Conservation (phyloP, 2,113 vertebrate species). For the Hylia prasina region DNA sequence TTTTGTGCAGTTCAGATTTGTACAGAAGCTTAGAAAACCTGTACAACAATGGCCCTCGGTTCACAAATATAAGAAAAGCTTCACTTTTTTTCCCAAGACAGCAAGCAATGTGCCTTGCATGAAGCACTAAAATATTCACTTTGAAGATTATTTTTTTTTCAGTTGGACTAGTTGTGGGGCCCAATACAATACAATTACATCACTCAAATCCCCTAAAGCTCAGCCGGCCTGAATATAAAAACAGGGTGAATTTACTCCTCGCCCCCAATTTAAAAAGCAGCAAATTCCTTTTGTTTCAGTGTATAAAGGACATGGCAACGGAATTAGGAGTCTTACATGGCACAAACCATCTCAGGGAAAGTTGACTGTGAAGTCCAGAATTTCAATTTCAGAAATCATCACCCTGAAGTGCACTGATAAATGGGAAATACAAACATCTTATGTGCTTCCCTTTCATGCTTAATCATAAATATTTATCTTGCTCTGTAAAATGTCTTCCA, state of each 20-base stretch:
- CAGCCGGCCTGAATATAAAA: conserved; percentile 62
- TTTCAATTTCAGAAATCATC: conserved; percentile 1
- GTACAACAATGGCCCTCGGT: neutral
- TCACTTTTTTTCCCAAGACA: conserved; percentile 1
- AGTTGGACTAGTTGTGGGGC: conserved; percentile 40
- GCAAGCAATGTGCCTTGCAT: conserved; percentile 32
- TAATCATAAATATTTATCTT: neutral
- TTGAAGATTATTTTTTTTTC: conserved; percentile 64
- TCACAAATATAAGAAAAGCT: conserved; percentile 38
- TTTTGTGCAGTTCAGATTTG: neutral
- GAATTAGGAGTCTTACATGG: conserved; percentile 14
- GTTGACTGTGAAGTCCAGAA: conserved; percentile 40
- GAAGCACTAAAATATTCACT: conserved; percentile 49
- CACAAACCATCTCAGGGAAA: conserved; percentile 46
- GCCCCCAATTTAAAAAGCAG: conserved; percentile 64
- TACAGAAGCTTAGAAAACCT: conserved; percentile 44
- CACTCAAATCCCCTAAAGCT: conserved; percentile 64
- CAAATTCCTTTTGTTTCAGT: conserved; percentile 59
- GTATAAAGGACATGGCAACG: conserved; percentile 7
- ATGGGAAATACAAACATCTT: neutral
- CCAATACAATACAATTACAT: conserved; percentile 55
- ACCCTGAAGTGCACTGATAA: conserved; percentile 24
- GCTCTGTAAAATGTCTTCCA: neutral
- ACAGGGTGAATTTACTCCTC: conserved; percentile 62
- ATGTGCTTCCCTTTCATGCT: neutral